Conservation (phyloP, 2,797 vertebrate genomes). For the Spea hammondii region DNA sequence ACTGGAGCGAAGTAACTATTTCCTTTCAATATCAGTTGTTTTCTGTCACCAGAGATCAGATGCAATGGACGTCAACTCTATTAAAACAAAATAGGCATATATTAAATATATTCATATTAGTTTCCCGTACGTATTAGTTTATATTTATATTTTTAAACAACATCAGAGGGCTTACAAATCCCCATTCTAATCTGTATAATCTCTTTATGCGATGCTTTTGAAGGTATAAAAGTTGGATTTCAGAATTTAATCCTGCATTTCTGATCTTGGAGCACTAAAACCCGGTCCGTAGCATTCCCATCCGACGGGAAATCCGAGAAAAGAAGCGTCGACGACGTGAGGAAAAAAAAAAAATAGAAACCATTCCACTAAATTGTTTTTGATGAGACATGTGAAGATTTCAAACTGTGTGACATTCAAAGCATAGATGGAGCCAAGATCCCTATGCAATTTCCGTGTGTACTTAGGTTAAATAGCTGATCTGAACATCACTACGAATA, state of each 20-base stretch:
- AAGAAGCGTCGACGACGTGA: slow-evolving; percentile 28
- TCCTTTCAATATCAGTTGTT: too few species aligned
- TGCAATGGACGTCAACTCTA: neutral
- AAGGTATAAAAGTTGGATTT: slow-evolving; percentile 33
- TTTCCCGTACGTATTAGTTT: neutral
- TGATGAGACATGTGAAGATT: slow-evolving; percentile 47
- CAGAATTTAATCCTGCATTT: slow-evolving; percentile 32
- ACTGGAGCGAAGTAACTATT: too few species aligned
- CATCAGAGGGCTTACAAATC: slow-evolving; percentile 25
- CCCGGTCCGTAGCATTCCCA: slow-evolving; percentile 19
- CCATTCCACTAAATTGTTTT: slow-evolving; percentile 50
- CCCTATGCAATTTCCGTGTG: slow-evolving; percentile 41
- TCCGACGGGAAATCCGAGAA: slow-evolving; percentile 41
- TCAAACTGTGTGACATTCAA: slow-evolving; percentile 52
- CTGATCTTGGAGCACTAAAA: slow-evolving; percentile 34
- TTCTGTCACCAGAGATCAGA: too few species aligned
- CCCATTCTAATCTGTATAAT: neutral
- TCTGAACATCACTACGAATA: slow-evolving; percentile 9
- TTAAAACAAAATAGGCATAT: neutral
- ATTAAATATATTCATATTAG: neutral
- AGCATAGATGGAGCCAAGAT: slow-evolving; percentile 28
- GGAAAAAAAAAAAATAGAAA: slow-evolving; percentile 48
- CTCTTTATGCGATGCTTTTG: slow-evolving; percentile 16
- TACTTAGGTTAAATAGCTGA: slow-evolving; percentile 13
- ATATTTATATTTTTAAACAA: slow-evolving; percentile 27